Conservation (phyloP, 2,113 vertebrate species). For the Coracopsis vasa region DNA sequence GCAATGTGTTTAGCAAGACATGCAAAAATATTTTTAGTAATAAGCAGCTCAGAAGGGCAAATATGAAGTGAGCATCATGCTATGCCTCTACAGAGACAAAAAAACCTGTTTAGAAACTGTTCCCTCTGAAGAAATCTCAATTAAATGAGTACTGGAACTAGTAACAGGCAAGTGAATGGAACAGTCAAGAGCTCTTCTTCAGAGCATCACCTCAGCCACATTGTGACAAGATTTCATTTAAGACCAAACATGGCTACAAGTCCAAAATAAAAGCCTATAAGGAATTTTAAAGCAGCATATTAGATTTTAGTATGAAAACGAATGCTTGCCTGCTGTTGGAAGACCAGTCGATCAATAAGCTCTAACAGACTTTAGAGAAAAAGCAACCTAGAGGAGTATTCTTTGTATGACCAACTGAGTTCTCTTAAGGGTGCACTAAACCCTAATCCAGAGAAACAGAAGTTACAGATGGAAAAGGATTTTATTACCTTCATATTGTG, state of each 20-base stretch:
- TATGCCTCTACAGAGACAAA: neutral
- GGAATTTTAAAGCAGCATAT: neutral
- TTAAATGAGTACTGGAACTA: neutral
- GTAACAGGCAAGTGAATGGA: neutral
- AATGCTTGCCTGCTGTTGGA: neutral
- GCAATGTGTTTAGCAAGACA: neutral
- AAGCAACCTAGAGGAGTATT: neutral
- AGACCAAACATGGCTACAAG: neutral
- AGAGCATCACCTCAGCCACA: neutral
- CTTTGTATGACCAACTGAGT: neutral
- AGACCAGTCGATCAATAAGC: neutral
- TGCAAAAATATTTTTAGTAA: neutral
- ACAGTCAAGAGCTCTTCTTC: neutral
- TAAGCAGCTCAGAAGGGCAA: neutral
- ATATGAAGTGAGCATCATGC: neutral
- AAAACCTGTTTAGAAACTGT: neutral
- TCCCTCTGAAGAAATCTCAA: neutral
- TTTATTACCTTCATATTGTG: constrained; percentile 81
- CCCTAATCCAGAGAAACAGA: neutral
- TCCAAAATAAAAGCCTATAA: neutral
- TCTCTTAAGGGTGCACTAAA: neutral
- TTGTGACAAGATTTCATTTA: neutral
- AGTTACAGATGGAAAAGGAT: neutral
- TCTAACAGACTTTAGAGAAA: neutral
- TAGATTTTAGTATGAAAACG: neutral